phyloP scores from a whole-genome alignment of 1,140 invertebrate genomes.

The Sarcophaga peregrina region DNA sequence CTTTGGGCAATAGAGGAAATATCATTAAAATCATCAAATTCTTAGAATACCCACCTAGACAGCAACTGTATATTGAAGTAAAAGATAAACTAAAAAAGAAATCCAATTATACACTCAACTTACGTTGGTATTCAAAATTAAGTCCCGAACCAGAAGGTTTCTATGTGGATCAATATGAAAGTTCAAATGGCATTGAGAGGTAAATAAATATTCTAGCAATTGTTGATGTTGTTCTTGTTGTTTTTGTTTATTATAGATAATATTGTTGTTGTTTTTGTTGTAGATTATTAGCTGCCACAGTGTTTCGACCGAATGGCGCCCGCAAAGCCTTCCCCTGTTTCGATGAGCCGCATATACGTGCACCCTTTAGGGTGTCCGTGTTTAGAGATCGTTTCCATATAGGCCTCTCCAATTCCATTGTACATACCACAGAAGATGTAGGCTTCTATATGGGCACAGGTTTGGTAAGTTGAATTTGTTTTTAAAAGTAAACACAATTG shows the following conservation, averaged over 20 bases:
- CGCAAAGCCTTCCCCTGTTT: constrained; percentile 96
- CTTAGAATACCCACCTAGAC: constrained; percentile 82
- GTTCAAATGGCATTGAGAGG: constrained; percentile 80
- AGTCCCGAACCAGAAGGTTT: constrained; percentile 88
- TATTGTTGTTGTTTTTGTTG: constrained; percentile 51
- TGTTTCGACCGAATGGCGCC: constrained; percentile 95
- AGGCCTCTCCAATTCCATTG: constrained; percentile 89
- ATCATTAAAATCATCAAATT: constrained; percentile 77
- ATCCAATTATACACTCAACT: constrained; percentile 84
- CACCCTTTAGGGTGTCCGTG: constrained; percentile 90
- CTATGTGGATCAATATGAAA: constrained; percentile 89
- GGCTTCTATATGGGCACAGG: constrained; percentile 88
- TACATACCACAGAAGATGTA: constrained; percentile 86
- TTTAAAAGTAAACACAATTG: constrained; percentile 2
- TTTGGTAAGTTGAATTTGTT: constrained; percentile 72
- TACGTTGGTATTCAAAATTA: constrained; percentile 85
- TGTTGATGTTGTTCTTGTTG: constrained; percentile 50
- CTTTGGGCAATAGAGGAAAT: constrained; percentile 75
- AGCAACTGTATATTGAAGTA: constrained; percentile 89
- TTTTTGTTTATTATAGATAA: background rate
- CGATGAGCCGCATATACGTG: constrained; percentile 96
- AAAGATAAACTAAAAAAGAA: constrained; percentile 81
- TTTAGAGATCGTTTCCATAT: constrained; percentile 87
- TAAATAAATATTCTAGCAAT: constrained; percentile 64
- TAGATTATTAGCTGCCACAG: constrained; percentile 91